These are phyloP conservation scores for Caenorhabditis imperialis DNA, from an alignment of 2,888 invertebrate genomes.

Conservation along the genomic window DNA sequence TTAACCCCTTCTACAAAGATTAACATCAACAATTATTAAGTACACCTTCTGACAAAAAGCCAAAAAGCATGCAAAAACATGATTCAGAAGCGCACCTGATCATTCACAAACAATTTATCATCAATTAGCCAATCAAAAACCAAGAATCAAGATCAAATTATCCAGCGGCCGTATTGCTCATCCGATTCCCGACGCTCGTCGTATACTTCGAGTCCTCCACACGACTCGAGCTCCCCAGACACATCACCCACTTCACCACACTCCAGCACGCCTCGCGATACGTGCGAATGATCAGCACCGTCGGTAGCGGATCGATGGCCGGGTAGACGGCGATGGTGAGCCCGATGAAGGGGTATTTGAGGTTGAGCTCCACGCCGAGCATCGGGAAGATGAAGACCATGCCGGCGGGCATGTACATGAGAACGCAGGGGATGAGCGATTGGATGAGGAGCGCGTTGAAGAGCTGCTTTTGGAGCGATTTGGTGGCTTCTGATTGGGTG, in stretches of 20 bases:
- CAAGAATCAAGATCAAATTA: too few relatives aligned
- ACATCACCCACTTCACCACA: conserved; percentile 1
- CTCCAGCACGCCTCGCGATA: conserved; percentile 18
- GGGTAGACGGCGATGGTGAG: conserved; percentile 34
- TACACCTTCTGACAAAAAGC: too few relatives aligned
- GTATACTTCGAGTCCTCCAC: background rate
- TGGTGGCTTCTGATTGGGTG: conserved; percentile 5
- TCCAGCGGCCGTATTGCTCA: too few relatives aligned
- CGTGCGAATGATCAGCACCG: conserved; percentile 31
- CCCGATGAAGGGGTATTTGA: conserved; percentile 19
- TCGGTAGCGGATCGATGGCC: conserved; percentile 25
- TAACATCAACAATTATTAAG: too few relatives aligned
- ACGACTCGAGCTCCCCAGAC: background rate
- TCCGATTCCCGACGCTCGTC: background rate
- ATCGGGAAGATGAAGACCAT: conserved; percentile 41
- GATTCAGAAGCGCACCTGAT: too few relatives aligned
- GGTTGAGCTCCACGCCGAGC: conserved; percentile 21
- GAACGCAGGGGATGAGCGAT: conserved; percentile 30
- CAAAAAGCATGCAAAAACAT: too few relatives aligned
- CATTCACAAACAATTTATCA: too few relatives aligned
- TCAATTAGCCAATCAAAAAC: too few relatives aligned
- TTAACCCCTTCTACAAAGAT: too few relatives aligned
- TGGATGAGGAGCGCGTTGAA: conserved; percentile 38
- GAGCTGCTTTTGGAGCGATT: conserved; percentile 31
- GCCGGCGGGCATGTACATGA: conserved; percentile 36